Evolutionary conservation across 1,140 invertebrate genomes (phyloP).

Genomic region (Chrysoperla carnea): DNA sequence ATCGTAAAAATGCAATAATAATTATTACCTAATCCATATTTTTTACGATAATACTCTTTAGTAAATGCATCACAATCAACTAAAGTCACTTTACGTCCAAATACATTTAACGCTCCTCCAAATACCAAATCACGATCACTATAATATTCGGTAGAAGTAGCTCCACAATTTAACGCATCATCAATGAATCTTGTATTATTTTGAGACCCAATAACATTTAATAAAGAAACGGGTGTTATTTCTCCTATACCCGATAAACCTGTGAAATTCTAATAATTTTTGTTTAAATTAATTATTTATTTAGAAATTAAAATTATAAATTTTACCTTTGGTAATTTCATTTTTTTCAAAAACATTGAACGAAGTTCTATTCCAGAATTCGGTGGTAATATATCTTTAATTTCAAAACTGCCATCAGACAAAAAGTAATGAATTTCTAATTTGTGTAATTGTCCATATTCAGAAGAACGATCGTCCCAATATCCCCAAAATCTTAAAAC

Average conservation of each 20-base stretch:
- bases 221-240: conserved; percentile 34
- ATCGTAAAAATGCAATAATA: background rate
- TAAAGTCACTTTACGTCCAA: conserved; percentile 59
- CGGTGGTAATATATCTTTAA: conserved; percentile 52
- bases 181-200: conserved; percentile 28
- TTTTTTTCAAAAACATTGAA: conserved; percentile 50
- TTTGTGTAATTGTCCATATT: conserved; percentile 54
- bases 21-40: conserved; percentile 7
- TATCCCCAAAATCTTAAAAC: conserved; percentile 66
- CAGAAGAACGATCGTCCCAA: conserved; percentile 69
- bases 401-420: conserved; percentile 76
- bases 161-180: conserved; percentile 34
- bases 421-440: conserved; percentile 69
- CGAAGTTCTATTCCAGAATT: conserved; percentile 53
- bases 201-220: conserved; percentile 48
- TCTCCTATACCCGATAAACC: conserved; percentile 38
- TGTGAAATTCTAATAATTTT: conserved; percentile 16
- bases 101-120: conserved; percentile 60
- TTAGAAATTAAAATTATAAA: background rate
- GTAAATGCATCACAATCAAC: conserved; percentile 78
- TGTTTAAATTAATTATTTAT: conserved; percentile 1
- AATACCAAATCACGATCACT: conserved; percentile 59
- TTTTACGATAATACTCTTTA: conserved; percentile 65
- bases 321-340: conserved; percentile 57
- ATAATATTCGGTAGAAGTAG: conserved; percentile 36